phyloP scores from a whole-genome alignment of 2,888 invertebrate genomes.

The Scaeva pyrastri region DNA sequence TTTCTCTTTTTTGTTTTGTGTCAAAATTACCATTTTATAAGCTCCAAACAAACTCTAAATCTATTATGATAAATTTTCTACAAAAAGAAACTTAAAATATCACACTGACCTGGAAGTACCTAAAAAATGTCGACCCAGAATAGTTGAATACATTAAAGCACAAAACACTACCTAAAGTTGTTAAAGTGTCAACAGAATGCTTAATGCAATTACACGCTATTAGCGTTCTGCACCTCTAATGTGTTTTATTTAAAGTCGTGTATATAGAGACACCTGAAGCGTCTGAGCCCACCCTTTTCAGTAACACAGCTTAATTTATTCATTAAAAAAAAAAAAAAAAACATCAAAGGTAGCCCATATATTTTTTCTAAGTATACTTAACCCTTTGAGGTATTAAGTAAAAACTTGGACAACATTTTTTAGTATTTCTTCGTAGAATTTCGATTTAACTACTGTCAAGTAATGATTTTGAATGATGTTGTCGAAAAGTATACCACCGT shows the following conservation, averaged over 20 bases:
- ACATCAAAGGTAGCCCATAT: not conserved
- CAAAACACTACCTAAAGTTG: not conserved
- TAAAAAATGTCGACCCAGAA: not conserved
- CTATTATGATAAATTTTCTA: no score
- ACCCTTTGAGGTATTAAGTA: not conserved
- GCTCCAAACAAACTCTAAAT: no score
- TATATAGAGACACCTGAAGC: constrained; percentile 4
- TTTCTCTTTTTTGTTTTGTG: not conserved
- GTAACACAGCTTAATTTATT: constrained; percentile 4
- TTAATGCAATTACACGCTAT: constrained; percentile 38
- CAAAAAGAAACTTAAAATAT: no score
- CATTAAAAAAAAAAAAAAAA: not conserved
- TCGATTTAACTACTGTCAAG: constrained; percentile 1
- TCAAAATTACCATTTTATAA: no score
- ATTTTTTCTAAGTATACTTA: not conserved
- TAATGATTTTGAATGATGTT: not conserved
- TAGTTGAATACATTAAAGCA: not conserved
- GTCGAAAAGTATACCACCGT: not conserved
- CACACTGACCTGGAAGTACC: no score
- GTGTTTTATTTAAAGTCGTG: constrained; percentile 4
- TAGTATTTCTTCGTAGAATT: constrained; percentile 35
- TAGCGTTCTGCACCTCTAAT: constrained; percentile 9
- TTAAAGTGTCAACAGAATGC: not conserved
- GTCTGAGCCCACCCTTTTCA: not conserved
- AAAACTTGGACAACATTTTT: not conserved